Evolutionary conservation across 2,797 vertebrate species (phyloP).

Genomic region (Malacoctenus gilli): DNA sequence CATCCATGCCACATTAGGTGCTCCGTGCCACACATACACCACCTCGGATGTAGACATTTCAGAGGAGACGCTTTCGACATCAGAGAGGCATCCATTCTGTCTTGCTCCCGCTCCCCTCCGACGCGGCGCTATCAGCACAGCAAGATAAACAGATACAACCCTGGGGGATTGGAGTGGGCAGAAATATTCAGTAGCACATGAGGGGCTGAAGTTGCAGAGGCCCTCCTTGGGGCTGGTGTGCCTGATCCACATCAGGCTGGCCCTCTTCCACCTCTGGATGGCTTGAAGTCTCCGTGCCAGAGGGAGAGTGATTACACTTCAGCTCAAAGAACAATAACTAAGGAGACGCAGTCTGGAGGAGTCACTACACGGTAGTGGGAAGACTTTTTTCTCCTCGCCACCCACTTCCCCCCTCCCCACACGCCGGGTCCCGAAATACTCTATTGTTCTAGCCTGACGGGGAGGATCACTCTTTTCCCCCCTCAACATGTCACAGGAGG

Average conservation of each 20-base stretch:
- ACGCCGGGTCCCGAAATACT: too few relatives aligned
- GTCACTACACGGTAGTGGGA: not conserved
- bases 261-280: conserved; percentile 63
- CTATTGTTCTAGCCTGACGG: conserved; percentile 55
- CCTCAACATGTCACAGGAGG: conserved; percentile 36
- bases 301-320: conserved; percentile 66
- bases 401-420: too few relatives aligned
- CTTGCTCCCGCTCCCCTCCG: conserved; percentile 25
- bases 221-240: conserved; percentile 54
- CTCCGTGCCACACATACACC: conserved; percentile 55
- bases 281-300: conserved; percentile 44
- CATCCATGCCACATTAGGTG: conserved; percentile 60
- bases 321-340: conserved; percentile 50
- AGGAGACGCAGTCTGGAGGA: conserved; percentile 33
- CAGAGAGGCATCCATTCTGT: conserved; percentile 47
- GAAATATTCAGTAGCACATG: conserved; percentile 63
- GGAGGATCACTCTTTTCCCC: conserved; percentile 42
- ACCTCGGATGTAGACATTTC: conserved; percentile 64
- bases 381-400: conserved; percentile 15
- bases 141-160: conserved; percentile 67
- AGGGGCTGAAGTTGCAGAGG: conserved; percentile 52
- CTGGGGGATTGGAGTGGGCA: conserved; percentile 55
- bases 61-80: conserved; percentile 53
- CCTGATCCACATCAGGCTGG: conserved; percentile 60
- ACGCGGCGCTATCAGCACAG: conserved; percentile 44